Evolutionary conservation across 2,888 invertebrate species (phyloP).

Genomic region (Helleia helle): DNA sequence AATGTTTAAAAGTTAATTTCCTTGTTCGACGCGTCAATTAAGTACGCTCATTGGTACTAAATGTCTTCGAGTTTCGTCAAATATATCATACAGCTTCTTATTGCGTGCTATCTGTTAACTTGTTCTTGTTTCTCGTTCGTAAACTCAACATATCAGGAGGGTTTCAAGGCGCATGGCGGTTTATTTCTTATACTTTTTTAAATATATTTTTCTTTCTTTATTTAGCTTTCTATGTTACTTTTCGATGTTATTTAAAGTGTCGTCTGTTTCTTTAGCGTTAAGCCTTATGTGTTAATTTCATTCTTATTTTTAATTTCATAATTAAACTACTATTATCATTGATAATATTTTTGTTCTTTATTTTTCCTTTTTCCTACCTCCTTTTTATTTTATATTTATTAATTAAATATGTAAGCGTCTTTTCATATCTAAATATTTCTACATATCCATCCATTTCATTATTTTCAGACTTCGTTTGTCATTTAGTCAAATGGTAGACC

Average conservation of each 20-base stretch:
- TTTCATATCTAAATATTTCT: slow-evolving; percentile 5
- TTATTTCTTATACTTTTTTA: slow-evolving; percentile 21
- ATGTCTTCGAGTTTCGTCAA: slow-evolving; percentile 14
- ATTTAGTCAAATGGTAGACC: slow-evolving; percentile 45
- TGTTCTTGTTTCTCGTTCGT: slow-evolving; percentile 28
- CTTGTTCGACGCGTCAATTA: slow-evolving; percentile 24
- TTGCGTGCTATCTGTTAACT: slow-evolving; percentile 23
- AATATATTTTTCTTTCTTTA: slow-evolving; percentile 9
- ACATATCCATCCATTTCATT: slow-evolving; percentile 25
- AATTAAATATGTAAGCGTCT: slow-evolving; percentile 9
- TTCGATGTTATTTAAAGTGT: slow-evolving; percentile 43
- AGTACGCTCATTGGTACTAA: slow-evolving; percentile 14
- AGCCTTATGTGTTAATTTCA: slow-evolving; percentile 71
- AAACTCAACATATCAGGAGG: slow-evolving; percentile 64
- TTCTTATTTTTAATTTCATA: slow-evolving; percentile 71
- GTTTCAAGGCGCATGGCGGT: slow-evolving; percentile 46
- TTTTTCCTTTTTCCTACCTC: slow-evolving; percentile 43
- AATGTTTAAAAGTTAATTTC: slow-evolving; percentile 54
- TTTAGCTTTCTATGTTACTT: slow-evolving; percentile 23
- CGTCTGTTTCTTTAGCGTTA: slow-evolving; percentile 55
- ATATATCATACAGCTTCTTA: slow-evolving; percentile 30
- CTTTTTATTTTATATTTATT: slow-evolving; percentile 31
- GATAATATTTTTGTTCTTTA: slow-evolving; percentile 58
- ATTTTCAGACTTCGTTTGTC: slow-evolving; percentile 23
- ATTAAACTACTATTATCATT: slow-evolving; percentile 72